phyloP scores from a whole-genome alignment of 2,113 vertebrate genomes.

The Eurypyga helias region DNA sequence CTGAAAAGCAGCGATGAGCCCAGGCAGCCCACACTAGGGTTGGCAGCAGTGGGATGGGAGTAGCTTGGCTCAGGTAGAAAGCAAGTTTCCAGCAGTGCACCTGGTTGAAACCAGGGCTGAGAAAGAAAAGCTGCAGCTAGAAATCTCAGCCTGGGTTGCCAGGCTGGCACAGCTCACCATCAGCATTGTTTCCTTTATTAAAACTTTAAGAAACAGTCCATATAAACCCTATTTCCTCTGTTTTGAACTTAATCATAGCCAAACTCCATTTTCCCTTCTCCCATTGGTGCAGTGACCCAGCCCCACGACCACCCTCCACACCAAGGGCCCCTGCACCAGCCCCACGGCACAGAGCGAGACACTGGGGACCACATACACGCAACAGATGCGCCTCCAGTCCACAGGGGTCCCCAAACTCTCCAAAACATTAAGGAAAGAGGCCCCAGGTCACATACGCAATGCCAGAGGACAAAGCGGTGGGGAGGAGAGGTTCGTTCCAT shows the following conservation, averaged over 20 bases:
- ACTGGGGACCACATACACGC: rapidly evolving
- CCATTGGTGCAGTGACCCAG: neutral
- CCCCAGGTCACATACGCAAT: neutral
- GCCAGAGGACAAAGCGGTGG: rapidly evolving
- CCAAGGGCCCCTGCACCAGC: neutral
- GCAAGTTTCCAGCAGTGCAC: neutral
- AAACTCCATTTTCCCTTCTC: neutral
- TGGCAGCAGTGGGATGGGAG: neutral
- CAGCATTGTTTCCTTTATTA: neutral
- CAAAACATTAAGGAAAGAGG: neutral
- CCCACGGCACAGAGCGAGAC: rapidly evolving
- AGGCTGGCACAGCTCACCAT: neutral
- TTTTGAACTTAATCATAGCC: neutral
- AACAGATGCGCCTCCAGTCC: rapidly evolving
- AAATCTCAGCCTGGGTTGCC: neutral
- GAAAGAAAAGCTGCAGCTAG: neutral
- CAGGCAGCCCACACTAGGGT: rapidly evolving
- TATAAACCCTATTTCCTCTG: neutral
- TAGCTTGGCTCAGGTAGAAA: neutral
- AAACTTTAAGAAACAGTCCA: neutral
- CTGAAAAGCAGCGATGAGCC: neutral
- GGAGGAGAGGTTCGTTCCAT: neutral
- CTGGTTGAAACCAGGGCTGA: neutral
- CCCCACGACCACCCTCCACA: rapidly evolving
- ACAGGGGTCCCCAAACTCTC: neutral